Evolutionary conservation across 2,888 invertebrate genomes (phyloP).

Genomic region (Caenorhabditis plicata): DNA sequence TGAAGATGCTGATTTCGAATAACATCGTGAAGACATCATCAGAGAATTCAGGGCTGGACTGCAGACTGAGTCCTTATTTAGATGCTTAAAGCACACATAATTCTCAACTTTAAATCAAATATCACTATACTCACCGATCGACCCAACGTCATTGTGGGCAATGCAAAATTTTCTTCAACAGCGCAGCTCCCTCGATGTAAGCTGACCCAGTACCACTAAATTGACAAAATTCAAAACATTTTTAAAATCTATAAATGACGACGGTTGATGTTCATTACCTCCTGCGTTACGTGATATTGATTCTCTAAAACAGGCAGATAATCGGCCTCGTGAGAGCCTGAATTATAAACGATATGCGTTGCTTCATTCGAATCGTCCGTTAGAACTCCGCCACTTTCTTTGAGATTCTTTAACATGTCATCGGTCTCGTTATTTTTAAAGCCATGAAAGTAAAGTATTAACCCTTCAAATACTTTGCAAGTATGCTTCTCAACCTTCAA

Average conservation of each 20-base stretch:
- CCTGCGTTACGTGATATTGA: slow-evolving; percentile 32
- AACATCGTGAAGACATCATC: too few species aligned
- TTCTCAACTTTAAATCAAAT: too few species aligned
- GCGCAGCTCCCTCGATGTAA: slow-evolving; percentile 92
- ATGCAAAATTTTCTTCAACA: slow-evolving; percentile 80
- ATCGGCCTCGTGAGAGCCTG: slow-evolving; percentile 17
- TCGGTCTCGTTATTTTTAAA: slow-evolving; percentile 30
- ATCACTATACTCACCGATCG: slow-evolving; percentile 5
- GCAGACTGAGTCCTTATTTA: too few species aligned
- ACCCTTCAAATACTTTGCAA: slow-evolving; percentile 34
- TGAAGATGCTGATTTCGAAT: slow-evolving; percentile 24
- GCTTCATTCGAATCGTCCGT: slow-evolving; percentile 12
- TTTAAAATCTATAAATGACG: not conserved
- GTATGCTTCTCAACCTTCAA: slow-evolving; percentile 2
- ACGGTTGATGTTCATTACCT: slow-evolving; percentile 6
- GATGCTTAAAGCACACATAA: too few species aligned
- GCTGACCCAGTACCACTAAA: slow-evolving; percentile 96
- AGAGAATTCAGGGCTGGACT: too few species aligned
- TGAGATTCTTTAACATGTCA: slow-evolving; percentile 22
- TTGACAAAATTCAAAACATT: not conserved
- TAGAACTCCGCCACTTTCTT: slow-evolving; percentile 13
- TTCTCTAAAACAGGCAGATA: slow-evolving; percentile 10
- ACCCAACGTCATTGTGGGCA: slow-evolving; percentile 21
- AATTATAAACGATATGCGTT: slow-evolving; percentile 31
- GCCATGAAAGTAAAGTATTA: slow-evolving; percentile 31